Percentiles rank a stretch among this genome's conserved stretches.
Evolutionary conservation across 1,140 invertebrate genomes (phyloP).

Genomic region (Papilio polyxenes): DNA sequence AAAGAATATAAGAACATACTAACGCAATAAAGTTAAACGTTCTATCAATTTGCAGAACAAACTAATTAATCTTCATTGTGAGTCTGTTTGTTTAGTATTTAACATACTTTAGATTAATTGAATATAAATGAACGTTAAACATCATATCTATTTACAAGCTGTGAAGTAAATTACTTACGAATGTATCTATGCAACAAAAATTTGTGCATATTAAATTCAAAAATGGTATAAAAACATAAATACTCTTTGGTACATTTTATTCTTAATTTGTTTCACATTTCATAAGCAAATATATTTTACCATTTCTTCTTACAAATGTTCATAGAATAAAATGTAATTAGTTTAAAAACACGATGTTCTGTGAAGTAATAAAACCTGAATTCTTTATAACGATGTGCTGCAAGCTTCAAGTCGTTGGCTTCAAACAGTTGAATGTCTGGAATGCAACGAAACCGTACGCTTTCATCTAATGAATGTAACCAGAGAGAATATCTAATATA

Average conservation of each 20-base stretch:
- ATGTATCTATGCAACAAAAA: too few relatives aligned
- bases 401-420: background rate
- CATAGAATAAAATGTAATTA: background rate
- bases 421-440: background rate
- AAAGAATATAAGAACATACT: background rate
- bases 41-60: background rate
- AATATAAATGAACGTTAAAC: background rate
- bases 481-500: background rate
- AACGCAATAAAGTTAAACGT: background rate
- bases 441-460: background rate
- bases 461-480: background rate
- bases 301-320: too few relatives aligned
- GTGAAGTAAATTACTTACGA: background rate
- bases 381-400: background rate
- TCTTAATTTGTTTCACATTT: too few relatives aligned
- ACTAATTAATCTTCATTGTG: conserved; percentile 14
- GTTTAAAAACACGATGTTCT: background rate
- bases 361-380: background rate
- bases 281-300: too few relatives aligned
- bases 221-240: too few relatives aligned
- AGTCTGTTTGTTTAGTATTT: background rate
- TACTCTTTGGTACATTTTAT: too few relatives aligned
- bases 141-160: background rate
- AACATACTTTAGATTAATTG: background rate
- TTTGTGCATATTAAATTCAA: too few relatives aligned